Base-by-base conservation (phyloP, 2,113 vertebrate genomes). In the Butastur rufipennis region DNA sequence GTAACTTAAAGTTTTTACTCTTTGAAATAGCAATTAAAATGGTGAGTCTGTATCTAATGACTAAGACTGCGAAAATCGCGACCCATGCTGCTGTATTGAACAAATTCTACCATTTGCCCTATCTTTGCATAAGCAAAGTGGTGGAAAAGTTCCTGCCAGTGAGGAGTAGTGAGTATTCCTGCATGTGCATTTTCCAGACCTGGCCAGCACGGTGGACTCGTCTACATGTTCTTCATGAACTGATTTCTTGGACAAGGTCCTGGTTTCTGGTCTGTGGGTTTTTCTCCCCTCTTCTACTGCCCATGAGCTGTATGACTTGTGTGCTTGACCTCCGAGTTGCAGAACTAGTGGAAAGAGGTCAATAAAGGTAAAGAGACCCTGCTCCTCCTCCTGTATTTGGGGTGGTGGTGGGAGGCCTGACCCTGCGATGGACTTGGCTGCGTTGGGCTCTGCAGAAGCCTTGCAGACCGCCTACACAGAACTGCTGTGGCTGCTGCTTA, bases 121-220 rank as follows among this genome's bases (percentile, higher is more conserved):
- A 4, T 14, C 31, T 79, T 70, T 58, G 36, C 8, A 0, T 68
- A 20, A 82, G 23, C 11, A 25, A 79, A 92, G 58, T 42, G 34
- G 17, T 81, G 29, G 45, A 77, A 87, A 75, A 80, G 86, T 68
- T 78, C 13, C 40, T 81, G 32, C 22, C 10, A 3, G 42, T 20
- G 58, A 85, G 71, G 16, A 81, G 36, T 20, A 68, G 40, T 11
- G 52, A 45, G 26, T 56, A 8, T 65, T 88, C 13, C 67, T 83
- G 48, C 48, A 81, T 0, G 1, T 74, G 36, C 3, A 0, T 52
- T 74, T 83, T 67, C 52, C 31, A 38, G 13, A n/a, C 36, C 7
- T 0, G 1, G 7, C 67, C 1, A 0, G 10, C 25, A 5, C 22
- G 20, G 11, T 75, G 36, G 17, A 13, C n/a, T 84, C 17, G 5